Evolutionary conservation across 2,113 vertebrate species (phyloP), one percentile per base, ranked within the genome.

Genomic region (Salvator merianae): DNA sequence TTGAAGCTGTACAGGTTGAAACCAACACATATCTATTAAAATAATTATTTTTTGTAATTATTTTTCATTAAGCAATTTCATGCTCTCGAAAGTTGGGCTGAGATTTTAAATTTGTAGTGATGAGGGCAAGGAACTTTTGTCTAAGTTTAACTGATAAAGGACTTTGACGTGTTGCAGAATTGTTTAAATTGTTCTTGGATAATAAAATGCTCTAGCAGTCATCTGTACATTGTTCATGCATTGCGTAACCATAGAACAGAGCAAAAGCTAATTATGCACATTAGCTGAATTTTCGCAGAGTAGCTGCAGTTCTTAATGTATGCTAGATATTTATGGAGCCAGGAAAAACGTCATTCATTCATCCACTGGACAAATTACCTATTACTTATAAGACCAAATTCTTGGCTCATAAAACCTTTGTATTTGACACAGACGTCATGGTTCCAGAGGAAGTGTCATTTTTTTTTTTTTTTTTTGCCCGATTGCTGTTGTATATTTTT

Each of bases 11-110:
- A 18, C n/a, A 65, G 36, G 13, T 30, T 68, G 40, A 36, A 63
- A 83, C 22, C 59, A 28, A 28, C 12, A 8, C 47, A 34, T 65
- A 76, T 55, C 55, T 59, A 20, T 59, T 59, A 59, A 59, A 59
- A 59, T 59, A 59, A 59, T 53, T 62, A 34, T 13, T 32, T 75
- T 66, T 76, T 76, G 47, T 26, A 68, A 65, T 18, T 76, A 30
- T 77, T 69, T 30, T 55, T 68, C 68, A 73, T 74, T 77, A 77
- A 69, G 82, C 82, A 68, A 77, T 63, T 50, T 30, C 36, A 16
- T 83, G 16, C 62, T 76, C 16, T 83, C 63, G 68, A 2, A 43
- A 74, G 16, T 38, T 74, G 24, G 38, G 32, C 9, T 53, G 32
- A 68, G n/a, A 55, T 53, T 53, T 77, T 55, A 65, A 82, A 71